Base-by-base conservation (phyloP, 2,888 invertebrate genomes). In the Dryococelus australis region DNA sequence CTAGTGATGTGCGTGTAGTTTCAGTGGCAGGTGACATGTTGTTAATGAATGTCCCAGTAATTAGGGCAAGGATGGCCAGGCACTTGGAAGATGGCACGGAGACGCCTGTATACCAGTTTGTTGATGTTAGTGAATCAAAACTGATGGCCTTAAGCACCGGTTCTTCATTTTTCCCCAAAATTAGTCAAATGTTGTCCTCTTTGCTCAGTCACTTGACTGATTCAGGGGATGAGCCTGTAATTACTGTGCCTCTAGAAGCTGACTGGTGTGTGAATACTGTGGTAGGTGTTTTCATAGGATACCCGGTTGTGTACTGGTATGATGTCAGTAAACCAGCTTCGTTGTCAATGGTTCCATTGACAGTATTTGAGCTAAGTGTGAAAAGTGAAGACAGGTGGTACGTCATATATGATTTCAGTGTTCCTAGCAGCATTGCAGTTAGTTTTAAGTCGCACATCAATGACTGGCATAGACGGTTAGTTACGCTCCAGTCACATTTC, bases 231-330 rank as follows among this genome's bases (percentile, higher is more conserved):
- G 65, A 65, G 65, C 24, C 65, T 16, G 65, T 65, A 8, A 65
- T 65, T 65, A 65, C 0, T 24, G 20, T 65, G 20, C 65, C 65
- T 24, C 16, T 65, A 24, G 86, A 88, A 28, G 78, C 87, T 26
- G 88, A 89, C 65, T 91, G 90, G 90, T 91, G 91, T 89, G 86
- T 91, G 51, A 90, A 92, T 24, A 90, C 90, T 12, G 47, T 92
- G 9, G 90, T 91, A 87, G 92, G 92, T 0, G 81, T 91, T 13
- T 87, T 92, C 51, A 89, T 91, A 43, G 91, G 91, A 28, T 92
- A 91, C 89, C 92, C 92, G 24, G 89, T 91, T 65, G 89, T 92
- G 20, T 92, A 91, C 88, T 92, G 90, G 90, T 90, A 90, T 84
- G 87, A 16, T 65, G 65, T 10, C 24, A 65, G 24, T 20, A n/a